These are phyloP conservation scores for Stichodactyla helianthus DNA, from an alignment of 64 coral and sea anemone genomes.

Conservation along the genomic window DNA sequence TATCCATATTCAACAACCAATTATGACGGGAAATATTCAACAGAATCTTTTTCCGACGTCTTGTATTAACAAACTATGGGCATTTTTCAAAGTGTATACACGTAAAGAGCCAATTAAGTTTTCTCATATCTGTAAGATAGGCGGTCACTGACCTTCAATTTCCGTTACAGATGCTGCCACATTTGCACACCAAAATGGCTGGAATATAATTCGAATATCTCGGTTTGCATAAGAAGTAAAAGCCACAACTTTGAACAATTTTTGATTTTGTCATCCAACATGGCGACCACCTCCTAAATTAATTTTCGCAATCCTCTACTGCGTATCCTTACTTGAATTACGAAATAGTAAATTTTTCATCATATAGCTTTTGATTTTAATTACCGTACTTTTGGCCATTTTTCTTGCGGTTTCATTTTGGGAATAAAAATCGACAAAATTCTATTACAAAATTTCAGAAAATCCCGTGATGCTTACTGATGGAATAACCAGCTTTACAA, in stretches of 20 bases:
- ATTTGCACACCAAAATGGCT: no score
- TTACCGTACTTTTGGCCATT: not conserved
- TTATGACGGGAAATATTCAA: not conserved
- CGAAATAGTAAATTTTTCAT: not conserved
- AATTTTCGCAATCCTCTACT: not conserved
- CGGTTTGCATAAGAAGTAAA: not conserved
- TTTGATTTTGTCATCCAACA: not conserved
- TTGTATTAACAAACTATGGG: no score
- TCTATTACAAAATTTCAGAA: not conserved
- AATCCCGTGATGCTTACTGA: no score
- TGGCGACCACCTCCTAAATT: not conserved
- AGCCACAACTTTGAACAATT: not conserved
- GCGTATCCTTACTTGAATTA: not conserved
- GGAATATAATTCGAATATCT: no score
- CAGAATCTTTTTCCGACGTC: not conserved
- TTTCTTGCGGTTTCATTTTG: not conserved
- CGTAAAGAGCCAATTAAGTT: no score
- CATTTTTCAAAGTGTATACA: no score
- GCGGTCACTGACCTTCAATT: no score
- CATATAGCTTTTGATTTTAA: not conserved
- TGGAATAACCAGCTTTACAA: not conserved
- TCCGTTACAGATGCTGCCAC: no score
- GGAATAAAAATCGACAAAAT: not conserved
- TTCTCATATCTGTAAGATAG: no score
- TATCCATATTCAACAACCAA: not conserved